phyloP scores from a whole-genome alignment of 2,888 invertebrate genomes.

The Pherbina coryleti region DNA sequence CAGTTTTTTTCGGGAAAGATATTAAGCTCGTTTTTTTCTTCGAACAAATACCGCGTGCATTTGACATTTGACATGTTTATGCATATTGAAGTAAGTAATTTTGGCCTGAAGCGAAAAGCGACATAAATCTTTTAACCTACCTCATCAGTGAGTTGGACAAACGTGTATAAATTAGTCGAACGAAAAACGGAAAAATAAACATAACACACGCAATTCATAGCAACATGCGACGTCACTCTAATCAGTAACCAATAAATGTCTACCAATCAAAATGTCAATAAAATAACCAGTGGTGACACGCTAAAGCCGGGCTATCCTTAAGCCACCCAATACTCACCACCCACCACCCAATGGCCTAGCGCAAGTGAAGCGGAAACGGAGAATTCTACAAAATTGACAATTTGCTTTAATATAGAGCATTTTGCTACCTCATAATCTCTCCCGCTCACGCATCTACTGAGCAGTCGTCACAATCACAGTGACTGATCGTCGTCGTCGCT shows the following conservation, averaged over 20 bases:
- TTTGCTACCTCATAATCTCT: neutral
- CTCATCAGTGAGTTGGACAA: neutral
- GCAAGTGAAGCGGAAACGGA: neutral
- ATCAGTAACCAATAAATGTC: slow-evolving; percentile 33
- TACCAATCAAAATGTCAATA: slow-evolving; percentile 20
- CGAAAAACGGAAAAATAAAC: neutral
- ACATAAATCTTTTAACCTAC: no score
- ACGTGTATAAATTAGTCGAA: neutral
- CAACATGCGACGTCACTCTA: neutral
- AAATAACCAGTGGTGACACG: neutral
- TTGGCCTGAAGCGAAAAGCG: neutral
- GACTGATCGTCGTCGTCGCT: neutral
- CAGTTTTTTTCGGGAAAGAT: no score
- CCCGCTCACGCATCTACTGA: no score
- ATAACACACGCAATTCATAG: neutral
- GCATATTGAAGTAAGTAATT: neutral
- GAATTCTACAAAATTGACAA: neutral
- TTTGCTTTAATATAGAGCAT: slow-evolving; percentile 16
- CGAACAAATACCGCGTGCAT: neutral
- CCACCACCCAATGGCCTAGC: neutral
- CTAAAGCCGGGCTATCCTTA: neutral
- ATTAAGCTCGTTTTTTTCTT: no score
- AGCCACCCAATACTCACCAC: neutral
- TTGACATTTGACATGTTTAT: neutral
- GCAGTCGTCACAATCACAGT: neutral